phyloP scores from a whole-genome alignment of 2,888 invertebrate species.

The Diaprepes abbreviatus region DNA sequence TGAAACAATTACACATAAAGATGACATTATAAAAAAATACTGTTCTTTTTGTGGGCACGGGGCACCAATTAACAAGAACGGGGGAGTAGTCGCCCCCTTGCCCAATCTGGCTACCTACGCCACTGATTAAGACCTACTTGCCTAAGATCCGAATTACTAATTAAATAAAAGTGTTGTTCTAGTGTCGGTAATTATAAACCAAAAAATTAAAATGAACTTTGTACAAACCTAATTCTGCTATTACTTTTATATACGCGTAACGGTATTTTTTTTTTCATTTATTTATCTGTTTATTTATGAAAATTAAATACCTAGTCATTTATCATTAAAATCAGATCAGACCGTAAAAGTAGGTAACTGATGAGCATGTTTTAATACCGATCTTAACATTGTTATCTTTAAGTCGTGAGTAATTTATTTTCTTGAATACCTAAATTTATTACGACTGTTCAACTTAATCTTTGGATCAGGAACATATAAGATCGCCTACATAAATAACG shows the following conservation, averaged over 20 bases:
- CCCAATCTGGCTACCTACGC: no score
- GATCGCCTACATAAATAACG: slow-evolving; percentile 33
- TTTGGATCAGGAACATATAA: slow-evolving; percentile 17
- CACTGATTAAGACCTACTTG: no score
- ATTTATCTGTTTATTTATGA: background rate
- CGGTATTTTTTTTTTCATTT: background rate
- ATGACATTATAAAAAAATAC: no score
- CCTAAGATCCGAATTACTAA: no score
- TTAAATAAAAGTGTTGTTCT: no score
- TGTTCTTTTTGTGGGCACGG: no score
- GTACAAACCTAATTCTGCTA: no score
- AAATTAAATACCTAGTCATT: slow-evolving; percentile 5
- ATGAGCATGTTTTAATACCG: slow-evolving; percentile 22
- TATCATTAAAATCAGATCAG: slow-evolving; percentile 23
- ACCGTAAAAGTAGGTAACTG: slow-evolving; percentile 18
- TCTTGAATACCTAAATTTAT: slow-evolving; percentile 30
- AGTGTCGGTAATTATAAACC: no score
- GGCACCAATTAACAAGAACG: no score
- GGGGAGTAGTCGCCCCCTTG: no score
- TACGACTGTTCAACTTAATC: slow-evolving; percentile 13
- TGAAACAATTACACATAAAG: no score
- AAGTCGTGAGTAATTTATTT: slow-evolving; percentile 24
- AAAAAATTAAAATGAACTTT: no score
- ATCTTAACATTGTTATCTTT: slow-evolving; percentile 24
- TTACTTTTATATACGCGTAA: background rate